Conservation (phyloP, 2,888 invertebrate species). For the Rhingia campestris region DNA sequence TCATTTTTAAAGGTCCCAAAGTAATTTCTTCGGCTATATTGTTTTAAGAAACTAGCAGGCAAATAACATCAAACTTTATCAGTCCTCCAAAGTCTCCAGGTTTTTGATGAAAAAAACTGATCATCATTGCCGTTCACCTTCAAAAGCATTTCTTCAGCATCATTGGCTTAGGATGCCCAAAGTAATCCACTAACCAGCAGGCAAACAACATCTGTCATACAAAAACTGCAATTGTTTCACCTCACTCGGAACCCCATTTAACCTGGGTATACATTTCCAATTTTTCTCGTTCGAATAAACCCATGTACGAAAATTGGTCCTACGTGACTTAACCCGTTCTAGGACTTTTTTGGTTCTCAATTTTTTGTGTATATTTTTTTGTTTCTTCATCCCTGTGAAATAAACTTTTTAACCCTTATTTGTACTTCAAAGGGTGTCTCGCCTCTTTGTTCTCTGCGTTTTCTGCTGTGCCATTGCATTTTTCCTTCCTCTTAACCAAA, state of each 20-base stretch:
- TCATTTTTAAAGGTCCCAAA: no score
- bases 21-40: no score
- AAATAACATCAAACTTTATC: no score
- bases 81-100: no score
- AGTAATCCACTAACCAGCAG: conserved; percentile 2
- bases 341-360: conserved; percentile 20
- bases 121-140: neutral
- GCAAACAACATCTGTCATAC: conserved; percentile 43
- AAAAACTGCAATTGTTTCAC: conserved; percentile 48
- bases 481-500: conserved; percentile 30
- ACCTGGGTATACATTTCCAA: conserved; percentile 28
- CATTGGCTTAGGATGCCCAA: neutral
- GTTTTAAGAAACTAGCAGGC: no score
- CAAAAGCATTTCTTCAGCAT: neutral
- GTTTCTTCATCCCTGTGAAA: conserved; percentile 24
- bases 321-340: conserved; percentile 70
- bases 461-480: conserved; percentile 68
- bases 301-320: conserved; percentile 55
- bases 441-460: conserved; percentile 69
- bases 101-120: no score
- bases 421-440: conserved; percentile 73
- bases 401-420: conserved; percentile 69
- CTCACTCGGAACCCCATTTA: conserved; percentile 8
- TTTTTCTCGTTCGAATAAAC: conserved; percentile 34
- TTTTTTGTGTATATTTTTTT: neutral